A percentile compares a stretch with the other conserved stretches of the same genome.
Evolutionary conservation across 2,888 invertebrate genomes (phyloP).

Genomic region (Pyrrhosoma nymphula): DNA sequence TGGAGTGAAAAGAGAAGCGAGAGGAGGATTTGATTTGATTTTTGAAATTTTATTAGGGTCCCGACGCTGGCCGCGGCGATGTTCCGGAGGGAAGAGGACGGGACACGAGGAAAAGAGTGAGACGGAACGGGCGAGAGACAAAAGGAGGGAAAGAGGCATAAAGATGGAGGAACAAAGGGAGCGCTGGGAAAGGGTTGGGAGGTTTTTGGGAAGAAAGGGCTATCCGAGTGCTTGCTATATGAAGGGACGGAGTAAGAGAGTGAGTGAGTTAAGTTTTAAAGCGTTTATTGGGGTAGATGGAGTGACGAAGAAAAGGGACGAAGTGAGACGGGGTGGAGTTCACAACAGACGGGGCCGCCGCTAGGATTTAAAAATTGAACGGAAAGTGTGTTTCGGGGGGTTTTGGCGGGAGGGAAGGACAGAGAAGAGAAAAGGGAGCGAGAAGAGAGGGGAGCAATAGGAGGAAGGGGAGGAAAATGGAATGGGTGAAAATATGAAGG

Average conservation of each 20-base stretch:
- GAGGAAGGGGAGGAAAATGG: not conserved
- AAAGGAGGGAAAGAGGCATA: not conserved
- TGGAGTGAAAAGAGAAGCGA: not conserved
- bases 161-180: constrained; percentile 12
- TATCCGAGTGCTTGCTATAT: not conserved
- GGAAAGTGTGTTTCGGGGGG: not conserved
- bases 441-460: not conserved
- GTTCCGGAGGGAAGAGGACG: not conserved
- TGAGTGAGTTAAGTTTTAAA: not conserved
- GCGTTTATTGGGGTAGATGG: constrained; percentile 16
- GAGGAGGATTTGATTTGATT: constrained; percentile 32
- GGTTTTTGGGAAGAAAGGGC: not conserved
- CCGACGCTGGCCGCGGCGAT: not conserved
- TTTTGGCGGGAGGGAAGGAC: not conserved
- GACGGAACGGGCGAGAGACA: not conserved
- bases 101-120: not conserved
- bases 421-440: not conserved
- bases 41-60: constrained; percentile 17
- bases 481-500: not conserved
- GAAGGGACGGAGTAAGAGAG: not conserved
- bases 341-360: not conserved
- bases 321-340: not conserved
- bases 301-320: constrained; percentile 14
- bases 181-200: not conserved
- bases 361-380: constrained; percentile 26